Evolutionary conservation across 2,797 vertebrate species (phyloP).

Genomic region (Limosa lapponica): DNA sequence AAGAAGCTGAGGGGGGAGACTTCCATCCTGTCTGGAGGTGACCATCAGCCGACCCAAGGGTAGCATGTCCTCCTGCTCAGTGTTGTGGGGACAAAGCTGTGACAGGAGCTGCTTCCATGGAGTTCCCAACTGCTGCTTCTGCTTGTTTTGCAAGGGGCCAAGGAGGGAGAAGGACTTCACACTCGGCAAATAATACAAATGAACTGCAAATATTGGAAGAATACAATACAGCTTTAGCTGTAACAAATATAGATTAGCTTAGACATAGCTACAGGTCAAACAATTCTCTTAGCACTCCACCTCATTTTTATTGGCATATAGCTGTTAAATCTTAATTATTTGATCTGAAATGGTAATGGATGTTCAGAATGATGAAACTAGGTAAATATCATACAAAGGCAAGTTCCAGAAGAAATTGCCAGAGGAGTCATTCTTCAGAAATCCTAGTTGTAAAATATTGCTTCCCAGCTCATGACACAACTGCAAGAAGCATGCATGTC

Average conservation of each 20-base stretch:
- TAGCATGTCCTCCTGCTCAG: neutral
- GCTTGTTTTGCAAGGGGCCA: neutral
- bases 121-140: neutral
- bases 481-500: neutral
- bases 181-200: neutral
- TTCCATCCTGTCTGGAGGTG: neutral
- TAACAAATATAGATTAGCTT: neutral
- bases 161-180: neutral
- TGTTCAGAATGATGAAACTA: neutral
- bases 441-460: conserved; percentile 15
- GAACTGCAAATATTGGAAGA: neutral
- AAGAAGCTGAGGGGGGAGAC: neutral
- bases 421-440: neutral
- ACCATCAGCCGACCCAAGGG: neutral
- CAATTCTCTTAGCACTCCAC: neutral
- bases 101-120: neutral
- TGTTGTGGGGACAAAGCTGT: neutral
- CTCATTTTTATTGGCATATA: neutral
- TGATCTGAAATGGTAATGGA: neutral
- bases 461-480: neutral
- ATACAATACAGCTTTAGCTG: neutral
- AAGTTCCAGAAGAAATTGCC: neutral
- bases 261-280: neutral
- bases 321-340: neutral
- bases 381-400: neutral